phyloP scores from a whole-genome alignment of 2,888 invertebrate genomes.

The Timema podura region DNA sequence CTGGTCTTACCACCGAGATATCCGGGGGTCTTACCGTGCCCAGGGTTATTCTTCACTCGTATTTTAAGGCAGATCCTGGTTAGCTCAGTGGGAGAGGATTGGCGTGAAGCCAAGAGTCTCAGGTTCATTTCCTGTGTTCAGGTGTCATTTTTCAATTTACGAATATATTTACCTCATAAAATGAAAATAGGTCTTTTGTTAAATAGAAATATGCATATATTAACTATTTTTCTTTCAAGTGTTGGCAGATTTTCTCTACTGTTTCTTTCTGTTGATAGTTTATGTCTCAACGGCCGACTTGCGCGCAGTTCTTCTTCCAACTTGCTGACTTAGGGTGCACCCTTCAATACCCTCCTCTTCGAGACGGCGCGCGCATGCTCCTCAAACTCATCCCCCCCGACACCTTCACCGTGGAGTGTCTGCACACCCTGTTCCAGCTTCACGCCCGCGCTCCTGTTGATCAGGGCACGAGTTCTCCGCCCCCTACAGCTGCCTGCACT shows the following conservation, averaged over 20 bases:
- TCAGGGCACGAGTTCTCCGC: constrained; percentile 14
- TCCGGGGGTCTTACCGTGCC: too few species aligned
- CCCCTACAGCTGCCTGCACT: constrained; percentile 40
- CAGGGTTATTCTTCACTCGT: too few species aligned
- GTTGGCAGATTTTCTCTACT: too few species aligned
- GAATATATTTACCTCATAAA: too few species aligned
- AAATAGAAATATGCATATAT: background rate
- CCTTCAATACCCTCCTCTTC: constrained; percentile 70
- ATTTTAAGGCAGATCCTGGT: too few species aligned
- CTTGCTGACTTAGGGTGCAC: constrained; percentile 84
- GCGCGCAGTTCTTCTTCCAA: constrained; percentile 77
- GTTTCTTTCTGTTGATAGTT: constrained; percentile 49
- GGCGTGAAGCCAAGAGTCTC: background rate
- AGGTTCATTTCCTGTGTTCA: too few species aligned
- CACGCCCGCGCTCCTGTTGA: constrained; percentile 26
- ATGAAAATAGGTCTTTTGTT: background rate
- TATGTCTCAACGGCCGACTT: constrained; percentile 76
- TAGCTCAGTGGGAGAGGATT: background rate
- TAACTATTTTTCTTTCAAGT: too few species aligned
- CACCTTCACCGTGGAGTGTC: constrained; percentile 57
- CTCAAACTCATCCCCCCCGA: constrained; percentile 78
- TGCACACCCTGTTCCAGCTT: constrained; percentile 40
- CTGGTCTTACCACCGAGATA: too few species aligned
- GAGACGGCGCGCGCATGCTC: constrained; percentile 78
- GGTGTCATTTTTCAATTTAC: too few species aligned